Conservation (phyloP, 2,113 vertebrate genomes). For the Accipiter virgatus region DNA sequence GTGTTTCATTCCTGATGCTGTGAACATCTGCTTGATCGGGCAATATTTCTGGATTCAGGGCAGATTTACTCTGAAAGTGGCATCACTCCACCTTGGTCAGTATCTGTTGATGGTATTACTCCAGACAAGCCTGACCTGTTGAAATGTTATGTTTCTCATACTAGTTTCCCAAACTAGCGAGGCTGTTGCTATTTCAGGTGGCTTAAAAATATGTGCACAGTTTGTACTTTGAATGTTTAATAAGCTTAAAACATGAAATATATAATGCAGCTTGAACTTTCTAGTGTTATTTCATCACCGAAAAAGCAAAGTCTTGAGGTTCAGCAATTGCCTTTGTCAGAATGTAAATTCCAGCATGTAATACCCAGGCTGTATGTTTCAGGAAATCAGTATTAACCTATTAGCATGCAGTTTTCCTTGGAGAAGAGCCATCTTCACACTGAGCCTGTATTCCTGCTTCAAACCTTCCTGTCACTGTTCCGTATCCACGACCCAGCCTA, state of each 20-base stretch:
- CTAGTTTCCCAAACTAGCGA: conserved; percentile 16
- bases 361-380: conserved; percentile 72
- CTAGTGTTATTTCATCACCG: conserved; percentile 67
- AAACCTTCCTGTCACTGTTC: conserved; percentile 80
- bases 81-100: neutral
- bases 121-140: neutral
- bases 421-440: conserved; percentile 79
- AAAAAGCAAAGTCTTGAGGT: conserved; percentile 63
- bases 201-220: conserved; percentile 60
- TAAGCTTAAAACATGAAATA: conserved; percentile 68
- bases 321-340: conserved; percentile 62
- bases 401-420: conserved; percentile 77
- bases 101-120: neutral
- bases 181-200: conserved; percentile 71
- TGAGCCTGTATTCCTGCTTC: conserved; percentile 68
- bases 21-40: neutral
- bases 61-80: neutral
- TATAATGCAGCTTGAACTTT: conserved; percentile 68
- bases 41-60: neutral
- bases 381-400: conserved; percentile 75
- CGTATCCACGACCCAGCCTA: conserved; percentile 74
- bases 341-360: conserved; percentile 72
- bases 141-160: conserved; percentile 33
- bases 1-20: neutral
- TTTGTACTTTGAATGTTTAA: conserved; percentile 67